Evolutionary conservation across 2,113 vertebrate species (phyloP).

Genomic region (Pelecanus crispus): DNA sequence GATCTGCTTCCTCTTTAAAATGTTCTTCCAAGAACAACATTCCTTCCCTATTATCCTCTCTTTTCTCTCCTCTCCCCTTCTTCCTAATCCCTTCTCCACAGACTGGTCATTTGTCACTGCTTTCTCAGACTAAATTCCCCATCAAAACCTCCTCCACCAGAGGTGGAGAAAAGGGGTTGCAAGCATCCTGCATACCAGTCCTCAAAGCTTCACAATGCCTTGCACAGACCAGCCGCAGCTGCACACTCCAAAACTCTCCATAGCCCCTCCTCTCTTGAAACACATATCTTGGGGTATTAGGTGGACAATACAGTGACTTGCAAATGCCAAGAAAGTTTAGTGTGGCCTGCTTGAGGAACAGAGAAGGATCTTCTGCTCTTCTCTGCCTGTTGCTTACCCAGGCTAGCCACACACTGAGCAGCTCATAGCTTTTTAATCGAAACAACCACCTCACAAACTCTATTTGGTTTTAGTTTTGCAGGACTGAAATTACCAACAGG

Average conservation of each 20-base stretch:
- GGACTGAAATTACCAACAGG: neutral
- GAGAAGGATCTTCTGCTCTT: neutral
- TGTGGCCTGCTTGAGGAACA: neutral
- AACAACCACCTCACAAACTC: neutral
- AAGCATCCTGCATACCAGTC: neutral
- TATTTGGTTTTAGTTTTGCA: slow-evolving; percentile 6
- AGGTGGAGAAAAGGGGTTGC: neutral
- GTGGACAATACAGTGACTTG: neutral
- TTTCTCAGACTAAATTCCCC: neutral
- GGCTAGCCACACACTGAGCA: neutral
- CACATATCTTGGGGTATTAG: fast-evolving
- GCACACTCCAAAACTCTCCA: neutral
- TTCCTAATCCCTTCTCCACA: neutral
- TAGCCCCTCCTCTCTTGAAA: neutral
- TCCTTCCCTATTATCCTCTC: slow-evolving; percentile 28
- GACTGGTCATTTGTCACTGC: neutral
- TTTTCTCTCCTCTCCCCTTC: slow-evolving; percentile 1
- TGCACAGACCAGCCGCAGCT: fast-evolving
- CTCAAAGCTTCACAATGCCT: neutral
- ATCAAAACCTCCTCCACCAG: neutral
- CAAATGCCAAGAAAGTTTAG: neutral
- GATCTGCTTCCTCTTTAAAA: slow-evolving; percentile 38
- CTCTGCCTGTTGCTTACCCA: fast-evolving
- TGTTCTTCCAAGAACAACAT: slow-evolving; percentile 45
- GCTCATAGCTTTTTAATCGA: neutral